These are phyloP conservation scores for Athetis lepigone DNA, from an alignment of 2,888 invertebrate species.

Conservation along the genomic window DNA sequence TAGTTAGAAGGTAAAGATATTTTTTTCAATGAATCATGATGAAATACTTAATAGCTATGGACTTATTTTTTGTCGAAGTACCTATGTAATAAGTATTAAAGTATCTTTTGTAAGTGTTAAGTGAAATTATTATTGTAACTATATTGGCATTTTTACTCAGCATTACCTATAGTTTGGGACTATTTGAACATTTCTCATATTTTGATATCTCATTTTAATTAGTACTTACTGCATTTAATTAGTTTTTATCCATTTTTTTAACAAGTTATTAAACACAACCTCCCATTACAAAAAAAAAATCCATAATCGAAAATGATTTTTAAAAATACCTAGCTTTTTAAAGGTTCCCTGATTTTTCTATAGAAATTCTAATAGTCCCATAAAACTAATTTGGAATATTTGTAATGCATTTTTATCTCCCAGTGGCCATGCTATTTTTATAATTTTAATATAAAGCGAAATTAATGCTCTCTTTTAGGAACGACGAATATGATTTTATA, in stretches of 20 bases:
- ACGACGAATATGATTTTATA: conserved; percentile 59
- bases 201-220: not conserved
- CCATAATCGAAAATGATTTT: too few relatives aligned
- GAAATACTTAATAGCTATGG: conserved; percentile 63
- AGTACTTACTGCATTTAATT: too few relatives aligned
- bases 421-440: conserved; percentile 86
- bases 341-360: not conserved
- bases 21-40: conserved; percentile 70
- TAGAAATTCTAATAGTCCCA: conserved; percentile 52
- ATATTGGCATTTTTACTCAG: conserved; percentile 49
- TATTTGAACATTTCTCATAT: conserved; percentile 39
- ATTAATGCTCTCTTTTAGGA: conserved; percentile 74
- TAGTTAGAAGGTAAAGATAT: conserved; percentile 79
- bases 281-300: not conserved
- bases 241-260: too few relatives aligned
- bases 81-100: conserved; percentile 56
- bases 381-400: conserved; percentile 59
- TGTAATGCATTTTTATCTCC: conserved; percentile 79
- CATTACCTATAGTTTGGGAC: conserved; percentile 49
- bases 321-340: too few relatives aligned
- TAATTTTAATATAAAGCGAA: conserved; percentile 72
- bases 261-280: too few relatives aligned
- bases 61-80: conserved; percentile 57
- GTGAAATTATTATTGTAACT: conserved; percentile 51
- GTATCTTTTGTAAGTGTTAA: conserved; percentile 61